phyloP scores from a whole-genome alignment of 2,888 invertebrate genomes.

The Eretmocerus hayati region DNA sequence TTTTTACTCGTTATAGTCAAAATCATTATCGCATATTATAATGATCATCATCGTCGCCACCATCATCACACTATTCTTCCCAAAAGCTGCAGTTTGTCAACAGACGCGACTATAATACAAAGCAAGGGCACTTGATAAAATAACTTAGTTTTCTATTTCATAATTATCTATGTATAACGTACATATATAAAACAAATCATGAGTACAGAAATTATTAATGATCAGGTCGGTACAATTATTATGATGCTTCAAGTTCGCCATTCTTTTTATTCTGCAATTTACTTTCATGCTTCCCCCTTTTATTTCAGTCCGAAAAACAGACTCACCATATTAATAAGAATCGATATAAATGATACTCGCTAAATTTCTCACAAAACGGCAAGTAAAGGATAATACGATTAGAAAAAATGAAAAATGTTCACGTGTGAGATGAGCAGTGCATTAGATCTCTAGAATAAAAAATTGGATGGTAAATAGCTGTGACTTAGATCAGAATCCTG shows the following conservation, averaged over 20 bases:
- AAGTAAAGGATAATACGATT: constrained; percentile 23
- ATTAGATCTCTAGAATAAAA: no score
- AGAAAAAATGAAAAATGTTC: constrained; percentile 28
- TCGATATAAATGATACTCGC: background rate
- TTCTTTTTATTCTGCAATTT: constrained; percentile 8
- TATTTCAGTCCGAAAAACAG: no score
- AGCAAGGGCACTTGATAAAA: constrained; percentile 59
- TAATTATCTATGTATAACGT: constrained; percentile 46
- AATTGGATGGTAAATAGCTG: no score
- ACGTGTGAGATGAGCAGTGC: constrained; percentile 27
- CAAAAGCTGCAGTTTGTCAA: constrained; percentile 43
- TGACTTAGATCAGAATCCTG: no score
- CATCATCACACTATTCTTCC: constrained; percentile 26
- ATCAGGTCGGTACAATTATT: constrained; percentile 39
- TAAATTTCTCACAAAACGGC: constrained; percentile 6
- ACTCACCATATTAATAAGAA: constrained; percentile 26
- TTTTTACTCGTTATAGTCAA: no score
- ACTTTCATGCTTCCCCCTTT: background rate
- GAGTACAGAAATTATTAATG: constrained; percentile 43
- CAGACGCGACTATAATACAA: constrained; percentile 52
- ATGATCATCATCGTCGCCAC: constrained; percentile 15
- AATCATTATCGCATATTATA: no score
- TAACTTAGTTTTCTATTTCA: constrained; percentile 53
- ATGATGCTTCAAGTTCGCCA: constrained; percentile 30
- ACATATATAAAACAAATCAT: constrained; percentile 46